phyloP scores from a whole-genome alignment of 2,888 invertebrate species.

The Acleris literana region DNA sequence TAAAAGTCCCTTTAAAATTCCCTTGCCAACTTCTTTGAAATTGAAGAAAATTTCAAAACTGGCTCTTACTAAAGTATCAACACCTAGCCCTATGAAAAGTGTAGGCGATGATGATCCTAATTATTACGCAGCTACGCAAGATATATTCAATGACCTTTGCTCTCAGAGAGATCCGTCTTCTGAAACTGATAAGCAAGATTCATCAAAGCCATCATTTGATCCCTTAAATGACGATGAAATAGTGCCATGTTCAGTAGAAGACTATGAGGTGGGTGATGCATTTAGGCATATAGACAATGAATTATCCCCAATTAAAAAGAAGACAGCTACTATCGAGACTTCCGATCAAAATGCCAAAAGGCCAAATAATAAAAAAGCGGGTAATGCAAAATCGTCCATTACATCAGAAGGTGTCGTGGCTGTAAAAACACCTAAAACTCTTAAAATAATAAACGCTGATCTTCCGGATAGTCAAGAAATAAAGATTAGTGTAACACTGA shows the following conservation, averaged over 20 bases:
- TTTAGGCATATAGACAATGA: slow-evolving; percentile 43
- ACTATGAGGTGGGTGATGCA: slow-evolving; percentile 44
- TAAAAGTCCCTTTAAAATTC: slow-evolving; percentile 66
- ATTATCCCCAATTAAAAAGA: slow-evolving; percentile 40
- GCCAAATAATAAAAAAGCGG: slow-evolving; percentile 38
- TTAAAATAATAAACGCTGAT: slow-evolving; percentile 60
- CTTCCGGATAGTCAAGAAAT: slow-evolving; percentile 74
- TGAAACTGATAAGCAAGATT: slow-evolving; percentile 32
- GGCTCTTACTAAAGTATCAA: slow-evolving; percentile 40
- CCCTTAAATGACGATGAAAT: slow-evolving; percentile 43
- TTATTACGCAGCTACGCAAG: slow-evolving; percentile 71
- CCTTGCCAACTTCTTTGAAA: slow-evolving; percentile 57
- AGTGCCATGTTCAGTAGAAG: slow-evolving; percentile 52
- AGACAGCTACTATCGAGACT: slow-evolving; percentile 7
- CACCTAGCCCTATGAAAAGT: slow-evolving; percentile 16
- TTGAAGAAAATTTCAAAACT: slow-evolving; percentile 48
- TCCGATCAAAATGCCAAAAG: no score
- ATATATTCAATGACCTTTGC: slow-evolving; percentile 65
- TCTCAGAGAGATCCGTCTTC: slow-evolving; percentile 54
- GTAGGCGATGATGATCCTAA: slow-evolving; percentile 48
- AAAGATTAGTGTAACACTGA: slow-evolving; percentile 54
- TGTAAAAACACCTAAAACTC: slow-evolving; percentile 59
- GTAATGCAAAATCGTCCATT: slow-evolving; percentile 41
- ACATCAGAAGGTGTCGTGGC: slow-evolving; percentile 61
- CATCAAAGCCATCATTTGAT: slow-evolving; percentile 4